A percentile compares a stretch with the other conserved stretches of the same genome.
Evolutionary conservation across 2,888 invertebrate species (phyloP).

Genomic region (Listrodromus nycthemerus): DNA sequence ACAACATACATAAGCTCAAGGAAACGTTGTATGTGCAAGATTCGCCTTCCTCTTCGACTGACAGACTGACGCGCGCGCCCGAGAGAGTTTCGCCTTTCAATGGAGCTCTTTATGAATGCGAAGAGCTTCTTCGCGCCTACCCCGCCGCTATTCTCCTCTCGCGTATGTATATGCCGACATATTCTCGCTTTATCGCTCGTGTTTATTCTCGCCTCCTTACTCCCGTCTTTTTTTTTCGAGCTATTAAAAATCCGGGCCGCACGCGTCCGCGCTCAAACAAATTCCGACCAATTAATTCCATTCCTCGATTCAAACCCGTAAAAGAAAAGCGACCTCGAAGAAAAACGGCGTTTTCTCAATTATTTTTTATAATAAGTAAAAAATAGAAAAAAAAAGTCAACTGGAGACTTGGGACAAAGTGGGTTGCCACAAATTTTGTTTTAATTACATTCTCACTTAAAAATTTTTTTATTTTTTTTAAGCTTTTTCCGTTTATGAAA

Average conservation of each 20-base stretch:
- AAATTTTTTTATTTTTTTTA: no score
- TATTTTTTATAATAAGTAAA: no score
- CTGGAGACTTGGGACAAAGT: no score
- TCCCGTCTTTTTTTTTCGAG: slow-evolving; percentile 31
- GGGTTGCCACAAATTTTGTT: no score
- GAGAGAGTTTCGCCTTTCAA: slow-evolving; percentile 53
- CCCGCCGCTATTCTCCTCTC: slow-evolving; percentile 31
- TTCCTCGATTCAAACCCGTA: not conserved
- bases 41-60: slow-evolving; percentile 28
- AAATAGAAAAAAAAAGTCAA: no score
- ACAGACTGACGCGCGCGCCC: slow-evolving; percentile 32
- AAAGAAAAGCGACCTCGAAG: not conserved
- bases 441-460: no score
- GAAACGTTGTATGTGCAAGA: slow-evolving; percentile 2
- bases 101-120: slow-evolving; percentile 67
- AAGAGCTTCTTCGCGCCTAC: slow-evolving; percentile 56
- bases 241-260: slow-evolving; percentile 55
- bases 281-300: slow-evolving; percentile 38
- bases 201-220: slow-evolving; percentile 56
- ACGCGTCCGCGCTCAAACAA: slow-evolving; percentile 34
- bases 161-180: slow-evolving; percentile 20
- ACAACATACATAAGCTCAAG: not conserved
- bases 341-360: not conserved
- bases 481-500: no score
- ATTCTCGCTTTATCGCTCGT: slow-evolving; percentile 54